Evolutionary conservation across 2,797 vertebrate species (phyloP), one percentile per base, ranked within the genome.

Genomic region (Coilia nasus): DNA sequence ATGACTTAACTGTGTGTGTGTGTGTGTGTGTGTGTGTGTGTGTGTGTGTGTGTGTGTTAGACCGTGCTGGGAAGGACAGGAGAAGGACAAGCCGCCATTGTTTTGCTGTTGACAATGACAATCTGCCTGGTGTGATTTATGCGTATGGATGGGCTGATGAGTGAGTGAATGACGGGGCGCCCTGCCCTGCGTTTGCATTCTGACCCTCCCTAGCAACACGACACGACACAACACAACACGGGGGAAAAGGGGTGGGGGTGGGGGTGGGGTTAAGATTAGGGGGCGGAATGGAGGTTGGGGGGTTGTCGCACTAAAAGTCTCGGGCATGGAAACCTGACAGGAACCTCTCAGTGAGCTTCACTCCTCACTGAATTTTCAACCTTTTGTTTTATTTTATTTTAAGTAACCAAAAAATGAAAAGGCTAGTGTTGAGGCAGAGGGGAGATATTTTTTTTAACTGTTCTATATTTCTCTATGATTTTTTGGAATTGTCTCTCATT

Each of bases 41-140:
- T 54, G 50, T 60, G 7, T 54, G 0, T 25, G n/a, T n/a, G 57
- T 60, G 17, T 60, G 60, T 10, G 23, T 23, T n/a, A 64, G 59
- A 28, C 31, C 15, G 28, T 12, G 67, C 67, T 31, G 31, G 67
- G 28, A 41, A 75, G 67, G 67, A 41, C 31, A 3, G 14, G 15
- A 31, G 31, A 35, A 75, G 67, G 67, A 75, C 67, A 75, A 75
- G 67, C 28, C 31, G 28, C 28, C 67, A 75, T 75, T 75, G 67
- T 75, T 75, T 35, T 35, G 67, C 67, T 75, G 67, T 75, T 75
- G 67, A 75, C 67, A 75, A 75, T 75, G 67, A 75, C 67, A 75
- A 41, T 75, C 67, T 75, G 67, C 28, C 67, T 75, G 14, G 0
- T 75, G 67, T 75, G 67, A 75, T 75, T 75, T 75, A 75, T 75